These are phyloP conservation scores for Jordanella pulchra DNA, from an alignment of 2,797 vertebrate species.

Conservation along the genomic window DNA sequence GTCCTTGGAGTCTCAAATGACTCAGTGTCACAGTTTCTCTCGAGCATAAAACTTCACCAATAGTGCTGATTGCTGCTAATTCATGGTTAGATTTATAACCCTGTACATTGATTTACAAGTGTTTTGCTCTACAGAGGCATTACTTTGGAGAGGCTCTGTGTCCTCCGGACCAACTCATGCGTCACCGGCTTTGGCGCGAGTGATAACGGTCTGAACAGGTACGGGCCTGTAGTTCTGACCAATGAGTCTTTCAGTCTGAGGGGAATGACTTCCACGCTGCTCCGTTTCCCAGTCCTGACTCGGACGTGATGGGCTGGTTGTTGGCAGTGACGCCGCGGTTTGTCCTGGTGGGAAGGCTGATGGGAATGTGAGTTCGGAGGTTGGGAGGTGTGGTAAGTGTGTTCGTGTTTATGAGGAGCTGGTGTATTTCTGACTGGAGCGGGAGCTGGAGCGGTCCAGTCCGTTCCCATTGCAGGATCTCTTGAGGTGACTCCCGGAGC, in stretches of 20 bases:
- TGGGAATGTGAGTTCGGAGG: conserved; percentile 16
- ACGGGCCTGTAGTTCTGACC: conserved; percentile 26
- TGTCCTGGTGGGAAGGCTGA: conserved; percentile 16
- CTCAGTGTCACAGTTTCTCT: conserved; percentile 24
- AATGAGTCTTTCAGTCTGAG: conserved; percentile 20
- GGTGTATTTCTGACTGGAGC: conserved; percentile 87
- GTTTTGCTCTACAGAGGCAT: conserved; percentile 40
- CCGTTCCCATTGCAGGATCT: conserved; percentile 84
- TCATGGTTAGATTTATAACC: no score
- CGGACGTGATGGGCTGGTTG: conserved; percentile 9
- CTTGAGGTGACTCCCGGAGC: conserved; percentile 85
- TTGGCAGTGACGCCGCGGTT: conserved; percentile 28
- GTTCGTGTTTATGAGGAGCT: conserved; percentile 80
- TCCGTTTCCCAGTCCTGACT: conserved; percentile 8
- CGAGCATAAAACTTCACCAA: conserved; percentile 39
- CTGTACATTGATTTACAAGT: conserved; percentile 55
- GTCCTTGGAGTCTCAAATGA: conserved; percentile 19
- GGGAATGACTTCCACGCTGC: conserved; percentile 3
- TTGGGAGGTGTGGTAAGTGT: conserved; percentile 6
- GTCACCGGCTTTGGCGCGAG: conserved; percentile 25
- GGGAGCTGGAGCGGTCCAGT: conserved; percentile 87
- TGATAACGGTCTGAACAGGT: conserved; percentile 27
- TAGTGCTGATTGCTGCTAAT: conserved; percentile 34
- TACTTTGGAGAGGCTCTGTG: conserved; percentile 12
- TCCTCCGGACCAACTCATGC: conserved; percentile 19